phyloP scores from a whole-genome alignment of 1,140 invertebrate genomes.

The Drosophila santomea region DNA sequence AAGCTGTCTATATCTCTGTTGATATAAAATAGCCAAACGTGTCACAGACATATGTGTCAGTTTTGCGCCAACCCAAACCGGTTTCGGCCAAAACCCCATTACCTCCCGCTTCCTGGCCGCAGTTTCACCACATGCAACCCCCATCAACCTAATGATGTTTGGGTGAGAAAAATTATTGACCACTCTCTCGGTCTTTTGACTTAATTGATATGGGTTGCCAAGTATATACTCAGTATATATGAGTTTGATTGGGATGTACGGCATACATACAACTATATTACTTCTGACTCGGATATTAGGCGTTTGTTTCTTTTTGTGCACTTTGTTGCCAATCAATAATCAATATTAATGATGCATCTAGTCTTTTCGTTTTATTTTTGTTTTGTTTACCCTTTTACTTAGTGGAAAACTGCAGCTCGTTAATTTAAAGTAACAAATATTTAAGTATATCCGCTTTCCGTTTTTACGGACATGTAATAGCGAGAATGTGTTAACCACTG shows the following conservation, averaged over 20 bases:
- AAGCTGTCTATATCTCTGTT: slow-evolving; percentile 5
- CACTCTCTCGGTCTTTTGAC: slow-evolving; percentile 24
- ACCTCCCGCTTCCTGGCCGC: slow-evolving; percentile 2
- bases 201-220: slow-evolving; percentile 58
- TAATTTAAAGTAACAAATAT: background rate
- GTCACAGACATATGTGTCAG: slow-evolving; percentile 70
- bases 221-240: background rate
- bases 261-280: background rate
- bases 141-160: slow-evolving; percentile 60
- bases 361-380: background rate
- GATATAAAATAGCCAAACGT: slow-evolving; percentile 63
- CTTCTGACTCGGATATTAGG: slow-evolving; percentile 5
- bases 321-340: slow-evolving; percentile 20
- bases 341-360: slow-evolving; percentile 45
- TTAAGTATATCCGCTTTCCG: background rate
- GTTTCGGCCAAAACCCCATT: slow-evolving; percentile 6
- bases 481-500: slow-evolving; percentile 9
- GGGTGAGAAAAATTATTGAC: slow-evolving; percentile 64
- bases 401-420: background rate
- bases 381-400: background rate
- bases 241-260: background rate
- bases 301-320: slow-evolving; percentile 30
- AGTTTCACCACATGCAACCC: background rate
- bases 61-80: slow-evolving; percentile 26
- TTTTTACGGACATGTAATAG: background rate